Evolutionary conservation across 2,888 invertebrate genomes (phyloP).

Genomic region (Ferrisia virgata): DNA sequence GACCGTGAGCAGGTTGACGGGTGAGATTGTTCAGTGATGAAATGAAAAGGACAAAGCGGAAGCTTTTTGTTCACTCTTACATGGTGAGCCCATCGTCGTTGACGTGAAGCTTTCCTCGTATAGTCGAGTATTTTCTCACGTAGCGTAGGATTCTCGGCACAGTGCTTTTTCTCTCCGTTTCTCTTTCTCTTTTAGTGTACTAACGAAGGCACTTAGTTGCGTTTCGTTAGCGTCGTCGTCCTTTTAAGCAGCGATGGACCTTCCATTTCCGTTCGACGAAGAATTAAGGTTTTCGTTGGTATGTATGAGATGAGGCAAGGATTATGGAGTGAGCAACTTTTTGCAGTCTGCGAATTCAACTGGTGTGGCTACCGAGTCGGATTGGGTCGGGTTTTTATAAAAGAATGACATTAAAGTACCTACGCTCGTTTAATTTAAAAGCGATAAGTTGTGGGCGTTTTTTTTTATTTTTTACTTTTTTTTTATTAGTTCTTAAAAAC

Average conservation of each 20-base stretch:
- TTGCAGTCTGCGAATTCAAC: neutral
- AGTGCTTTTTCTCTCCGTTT: neutral
- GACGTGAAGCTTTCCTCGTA: constrained; percentile 9
- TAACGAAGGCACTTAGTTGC: constrained; percentile 38
- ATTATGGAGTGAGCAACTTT: neutral
- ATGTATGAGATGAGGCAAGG: neutral
- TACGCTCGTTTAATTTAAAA: neutral
- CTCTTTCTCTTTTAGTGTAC: neutral
- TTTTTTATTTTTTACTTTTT: neutral
- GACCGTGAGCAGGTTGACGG: constrained; percentile 36
- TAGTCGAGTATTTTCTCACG: constrained; percentile 28
- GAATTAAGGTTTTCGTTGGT: neutral
- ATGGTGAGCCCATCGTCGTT: neutral
- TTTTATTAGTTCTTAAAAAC: too few relatives aligned
- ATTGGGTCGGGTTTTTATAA: too few relatives aligned
- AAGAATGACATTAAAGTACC: neutral
- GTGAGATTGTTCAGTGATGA: constrained; percentile 23
- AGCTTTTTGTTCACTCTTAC: constrained; percentile 10
- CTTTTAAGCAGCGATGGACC: neutral
- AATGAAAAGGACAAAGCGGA: constrained; percentile 36
- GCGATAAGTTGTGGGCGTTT: neutral
- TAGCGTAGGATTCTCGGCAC: neutral
- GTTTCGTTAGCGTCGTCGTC: neutral
- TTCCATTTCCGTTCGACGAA: neutral
- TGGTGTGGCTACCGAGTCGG: neutral